A percentile compares a stretch with the other conserved stretches of the same genome.
These are phyloP conservation scores for Zeus faber DNA, from an alignment of 2,113 vertebrate genomes.

Conservation along the genomic window DNA sequence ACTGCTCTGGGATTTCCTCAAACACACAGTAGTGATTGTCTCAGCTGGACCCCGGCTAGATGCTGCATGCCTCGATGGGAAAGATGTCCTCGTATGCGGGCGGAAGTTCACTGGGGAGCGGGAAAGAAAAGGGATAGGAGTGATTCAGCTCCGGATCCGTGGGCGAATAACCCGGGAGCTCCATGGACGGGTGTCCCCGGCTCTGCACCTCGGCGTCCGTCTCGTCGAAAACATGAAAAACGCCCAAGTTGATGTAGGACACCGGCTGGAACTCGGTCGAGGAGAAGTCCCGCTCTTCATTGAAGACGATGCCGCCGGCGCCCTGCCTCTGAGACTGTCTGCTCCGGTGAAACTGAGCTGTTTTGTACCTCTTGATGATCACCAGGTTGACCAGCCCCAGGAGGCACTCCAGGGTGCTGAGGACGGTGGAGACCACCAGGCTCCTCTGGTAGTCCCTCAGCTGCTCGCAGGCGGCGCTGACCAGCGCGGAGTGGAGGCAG, in stretches of 20 bases:
- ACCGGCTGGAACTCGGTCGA: constrained; percentile 83
- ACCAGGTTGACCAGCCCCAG: constrained; percentile 87
- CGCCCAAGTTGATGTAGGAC: constrained; percentile 90
- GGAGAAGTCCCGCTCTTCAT: constrained; percentile 82
- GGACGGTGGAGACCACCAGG: constrained; percentile 88
- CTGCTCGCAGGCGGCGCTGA: constrained; percentile 80
- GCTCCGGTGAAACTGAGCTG: constrained; percentile 80
- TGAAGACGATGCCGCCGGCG: constrained; percentile 78
- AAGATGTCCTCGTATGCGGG: constrained; percentile 91
- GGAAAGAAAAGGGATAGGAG: constrained; percentile 88
- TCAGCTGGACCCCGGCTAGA: constrained; percentile 55
- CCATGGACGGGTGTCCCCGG: constrained; percentile 88
- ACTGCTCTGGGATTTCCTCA: constrained; percentile 27
- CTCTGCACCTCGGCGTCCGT: constrained; percentile 86
- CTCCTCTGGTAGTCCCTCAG: constrained; percentile 87
- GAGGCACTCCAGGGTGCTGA: constrained; percentile 90
- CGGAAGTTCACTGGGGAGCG: constrained; percentile 81
- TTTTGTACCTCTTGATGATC: constrained; percentile 85
- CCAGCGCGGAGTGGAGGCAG: constrained; percentile 74
- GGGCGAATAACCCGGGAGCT: constrained; percentile 90
- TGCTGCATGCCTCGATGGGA: constrained; percentile 76
- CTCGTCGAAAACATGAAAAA: constrained; percentile 81
- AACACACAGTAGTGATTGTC: constrained; percentile 53
- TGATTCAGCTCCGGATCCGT: constrained; percentile 85
- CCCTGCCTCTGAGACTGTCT: constrained; percentile 73